Evolutionary conservation across 2,113 vertebrate genomes (phyloP).

Genomic region (Pavo muticus): DNA sequence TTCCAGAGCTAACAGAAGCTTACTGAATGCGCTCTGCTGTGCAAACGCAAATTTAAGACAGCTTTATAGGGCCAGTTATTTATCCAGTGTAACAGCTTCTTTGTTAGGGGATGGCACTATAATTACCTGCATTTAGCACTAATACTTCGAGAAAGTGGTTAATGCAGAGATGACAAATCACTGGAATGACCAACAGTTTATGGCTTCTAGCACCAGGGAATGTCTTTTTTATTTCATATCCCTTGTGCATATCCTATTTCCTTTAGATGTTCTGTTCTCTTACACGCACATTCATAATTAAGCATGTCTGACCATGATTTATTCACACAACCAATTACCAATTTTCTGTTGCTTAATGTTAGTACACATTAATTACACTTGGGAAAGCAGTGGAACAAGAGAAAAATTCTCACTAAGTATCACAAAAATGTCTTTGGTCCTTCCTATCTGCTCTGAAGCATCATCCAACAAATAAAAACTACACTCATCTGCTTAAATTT

Average conservation of each 20-base stretch:
- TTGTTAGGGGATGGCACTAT: conserved; percentile 18
- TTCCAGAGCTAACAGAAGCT: background rate
- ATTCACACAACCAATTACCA: conserved; percentile 38
- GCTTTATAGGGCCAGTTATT: conserved; percentile 59
- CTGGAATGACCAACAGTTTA: conserved; percentile 39
- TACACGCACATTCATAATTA: conserved; percentile 58
- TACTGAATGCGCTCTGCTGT: background rate
- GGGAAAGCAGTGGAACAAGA: background rate
- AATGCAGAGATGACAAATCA: conserved; percentile 67
- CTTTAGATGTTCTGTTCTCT: conserved; percentile 30
- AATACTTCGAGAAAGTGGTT: conserved; percentile 53
- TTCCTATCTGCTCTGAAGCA: background rate
- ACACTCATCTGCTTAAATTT: background rate
- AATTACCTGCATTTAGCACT: conserved; percentile 72
- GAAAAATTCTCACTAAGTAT: background rate
- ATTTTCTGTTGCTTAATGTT: background rate
- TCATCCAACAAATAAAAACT: background rate
- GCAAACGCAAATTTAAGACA: conserved; percentile 35
- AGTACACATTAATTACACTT: background rate
- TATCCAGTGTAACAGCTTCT: conserved; percentile 38
- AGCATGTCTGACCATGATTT: conserved; percentile 32
- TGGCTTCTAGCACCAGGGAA: conserved; percentile 50
- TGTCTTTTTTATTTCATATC: conserved; percentile 37
- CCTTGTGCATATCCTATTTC: background rate
- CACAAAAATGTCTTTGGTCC: background rate